Evolutionary conservation across 2,797 vertebrate species (phyloP).

Genomic region (Anableps anableps): DNA sequence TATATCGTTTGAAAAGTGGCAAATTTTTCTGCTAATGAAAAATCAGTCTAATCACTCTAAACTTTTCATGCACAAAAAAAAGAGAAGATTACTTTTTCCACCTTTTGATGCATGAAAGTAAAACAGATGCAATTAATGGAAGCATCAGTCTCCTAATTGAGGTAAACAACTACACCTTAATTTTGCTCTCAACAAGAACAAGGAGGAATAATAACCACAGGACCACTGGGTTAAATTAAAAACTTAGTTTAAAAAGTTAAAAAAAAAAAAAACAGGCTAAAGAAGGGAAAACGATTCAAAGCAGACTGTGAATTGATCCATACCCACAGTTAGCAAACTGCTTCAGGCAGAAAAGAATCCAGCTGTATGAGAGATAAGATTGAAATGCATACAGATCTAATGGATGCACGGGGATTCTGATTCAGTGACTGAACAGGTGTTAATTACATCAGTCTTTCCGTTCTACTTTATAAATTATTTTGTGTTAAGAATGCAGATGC

Average conservation of each 20-base stretch:
- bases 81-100: slow-evolving; percentile 4
- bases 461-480: slow-evolving; percentile 3
- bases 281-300: slow-evolving; percentile 25
- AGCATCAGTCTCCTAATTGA: slow-evolving; percentile 11
- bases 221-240: slow-evolving; percentile 17
- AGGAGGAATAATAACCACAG: slow-evolving; percentile 24
- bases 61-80: slow-evolving; percentile 13
- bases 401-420: slow-evolving; percentile 30
- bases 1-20: slow-evolving; percentile 21
- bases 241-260: neutral
- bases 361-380: slow-evolving; percentile 14
- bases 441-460: slow-evolving; percentile 37
- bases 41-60: neutral
- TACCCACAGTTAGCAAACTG: neutral
- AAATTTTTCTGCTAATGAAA: slow-evolving; percentile 12
- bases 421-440: slow-evolving; percentile 48
- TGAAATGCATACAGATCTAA: slow-evolving; percentile 30
- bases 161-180: slow-evolving; percentile 28
- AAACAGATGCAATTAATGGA: slow-evolving; percentile 28
- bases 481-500: slow-evolving; percentile 1
- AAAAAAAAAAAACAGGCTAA: neutral
- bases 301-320: neutral
- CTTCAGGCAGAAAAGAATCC: slow-evolving; percentile 13
- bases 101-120: slow-evolving; percentile 9
- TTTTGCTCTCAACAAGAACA: slow-evolving; percentile 16